Percentiles rank a stretch among this genome's conserved stretches.
These are phyloP conservation scores for Pecten maximus DNA, from an alignment of 2,888 invertebrate species.

Conservation along the genomic window DNA sequence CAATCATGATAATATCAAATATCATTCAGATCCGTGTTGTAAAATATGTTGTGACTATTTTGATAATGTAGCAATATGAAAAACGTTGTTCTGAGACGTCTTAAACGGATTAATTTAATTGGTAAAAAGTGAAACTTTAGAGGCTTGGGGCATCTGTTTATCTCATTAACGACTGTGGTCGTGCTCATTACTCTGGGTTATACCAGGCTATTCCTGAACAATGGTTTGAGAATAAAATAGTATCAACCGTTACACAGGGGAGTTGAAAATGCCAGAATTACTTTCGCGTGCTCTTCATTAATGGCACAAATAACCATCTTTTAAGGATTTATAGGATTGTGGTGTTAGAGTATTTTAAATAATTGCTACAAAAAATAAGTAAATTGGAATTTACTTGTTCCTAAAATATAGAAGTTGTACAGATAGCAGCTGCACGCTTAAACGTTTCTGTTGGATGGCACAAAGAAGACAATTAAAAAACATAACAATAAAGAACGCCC, in stretches of 20 bases:
- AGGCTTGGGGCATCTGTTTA: not conserved
- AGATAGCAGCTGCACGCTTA: not conserved
- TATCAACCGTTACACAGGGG: not conserved
- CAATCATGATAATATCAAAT: too few species aligned
- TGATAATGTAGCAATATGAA: too few species aligned
- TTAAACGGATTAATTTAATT: not conserved
- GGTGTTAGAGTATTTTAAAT: not conserved
- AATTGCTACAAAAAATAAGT: not conserved
- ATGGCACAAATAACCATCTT: not conserved
- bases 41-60: too few species aligned
- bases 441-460: not conserved
- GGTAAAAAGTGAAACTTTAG: not conserved
- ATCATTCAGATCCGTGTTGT: too few species aligned
- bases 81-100: not conserved
- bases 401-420: not conserved
- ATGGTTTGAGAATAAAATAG: not conserved
- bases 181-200: not conserved
- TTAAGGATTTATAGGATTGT: not conserved
- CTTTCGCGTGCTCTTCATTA: not conserved
- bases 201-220: not conserved
- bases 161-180: too few species aligned
- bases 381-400: constrained; percentile 6
- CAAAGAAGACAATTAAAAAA: too few species aligned
- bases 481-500: not conserved
- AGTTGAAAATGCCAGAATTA: not conserved